Evolutionary conservation across 2,888 invertebrate genomes (phyloP).

Genomic region (Plebejus anna): DNA sequence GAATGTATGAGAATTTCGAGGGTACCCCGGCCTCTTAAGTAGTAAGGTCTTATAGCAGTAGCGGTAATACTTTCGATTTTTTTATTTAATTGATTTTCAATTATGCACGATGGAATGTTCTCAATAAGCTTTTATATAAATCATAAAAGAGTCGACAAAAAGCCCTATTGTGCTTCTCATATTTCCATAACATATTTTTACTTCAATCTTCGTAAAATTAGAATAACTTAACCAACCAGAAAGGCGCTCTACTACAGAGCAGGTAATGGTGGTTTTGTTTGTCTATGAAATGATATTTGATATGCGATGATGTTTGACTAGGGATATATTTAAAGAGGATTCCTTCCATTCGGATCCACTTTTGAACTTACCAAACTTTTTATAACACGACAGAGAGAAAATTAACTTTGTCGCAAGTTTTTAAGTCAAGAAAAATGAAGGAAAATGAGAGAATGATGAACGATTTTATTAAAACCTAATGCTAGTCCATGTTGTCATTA

Average conservation of each 20-base stretch:
- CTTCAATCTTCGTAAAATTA: background rate
- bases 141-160: background rate
- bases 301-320: conserved; percentile 16
- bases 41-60: no score
- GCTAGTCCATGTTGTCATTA: background rate
- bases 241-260: conserved; percentile 10
- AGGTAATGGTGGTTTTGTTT: conserved; percentile 17
- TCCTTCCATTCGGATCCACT: background rate
- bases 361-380: conserved; percentile 6
- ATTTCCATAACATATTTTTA: background rate
- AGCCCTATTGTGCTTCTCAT: background rate
- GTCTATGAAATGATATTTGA: conserved; percentile 19
- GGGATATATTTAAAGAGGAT: conserved; percentile 22
- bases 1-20: no score
- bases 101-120: no score
- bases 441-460: background rate
- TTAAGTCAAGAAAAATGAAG: background rate
- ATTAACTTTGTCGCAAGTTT: background rate
- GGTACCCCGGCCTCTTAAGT: no score
- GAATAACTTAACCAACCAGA: background rate
- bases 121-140: background rate
- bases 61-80: no score
- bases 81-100: no score
- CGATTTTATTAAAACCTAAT: background rate
- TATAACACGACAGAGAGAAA: background rate